Evolutionary conservation across 1,140 invertebrate genomes (phyloP).

Genomic region (Drosophila ficusphila): DNA sequence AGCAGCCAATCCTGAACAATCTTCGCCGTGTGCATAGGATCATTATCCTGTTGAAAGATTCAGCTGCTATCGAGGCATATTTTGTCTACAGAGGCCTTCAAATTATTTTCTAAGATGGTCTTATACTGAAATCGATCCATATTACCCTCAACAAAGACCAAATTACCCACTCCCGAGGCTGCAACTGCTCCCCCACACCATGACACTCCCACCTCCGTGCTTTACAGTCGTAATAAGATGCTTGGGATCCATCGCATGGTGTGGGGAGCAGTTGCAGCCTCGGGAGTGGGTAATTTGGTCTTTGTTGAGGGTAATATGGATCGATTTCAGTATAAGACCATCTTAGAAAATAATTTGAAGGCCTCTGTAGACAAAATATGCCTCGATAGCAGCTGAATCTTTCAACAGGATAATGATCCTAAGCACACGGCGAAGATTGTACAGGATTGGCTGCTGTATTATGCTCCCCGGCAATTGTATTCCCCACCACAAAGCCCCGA

Average conservation of each 20-base stretch:
- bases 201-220: too few relatives aligned
- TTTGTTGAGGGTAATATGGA: background rate
- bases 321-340: background rate
- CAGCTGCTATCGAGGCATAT: background rate
- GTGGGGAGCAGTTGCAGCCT: too few relatives aligned
- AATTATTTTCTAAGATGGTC: conserved; percentile 5
- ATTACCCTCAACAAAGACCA: background rate
- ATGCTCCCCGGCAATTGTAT: too few relatives aligned
- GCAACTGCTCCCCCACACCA: too few relatives aligned
- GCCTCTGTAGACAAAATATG: conserved; percentile 11
- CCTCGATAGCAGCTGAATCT: conserved; percentile 3
- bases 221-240: too few relatives aligned
- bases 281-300: conserved; percentile 9
- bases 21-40: background rate
- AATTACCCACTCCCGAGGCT: too few relatives aligned
- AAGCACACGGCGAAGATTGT: too few relatives aligned
- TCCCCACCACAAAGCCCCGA: conserved; percentile 22
- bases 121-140: background rate
- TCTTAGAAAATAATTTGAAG: conserved; percentile 4
- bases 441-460: too few relatives aligned
- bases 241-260: too few relatives aligned
- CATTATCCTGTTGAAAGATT: conserved; percentile 3
- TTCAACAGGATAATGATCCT: background rate
- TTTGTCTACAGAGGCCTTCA: conserved; percentile 11
- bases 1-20: conserved; percentile 13